Evolutionary conservation across 2,113 vertebrate genomes (phyloP).

Genomic region (Calyptomena viridis): DNA sequence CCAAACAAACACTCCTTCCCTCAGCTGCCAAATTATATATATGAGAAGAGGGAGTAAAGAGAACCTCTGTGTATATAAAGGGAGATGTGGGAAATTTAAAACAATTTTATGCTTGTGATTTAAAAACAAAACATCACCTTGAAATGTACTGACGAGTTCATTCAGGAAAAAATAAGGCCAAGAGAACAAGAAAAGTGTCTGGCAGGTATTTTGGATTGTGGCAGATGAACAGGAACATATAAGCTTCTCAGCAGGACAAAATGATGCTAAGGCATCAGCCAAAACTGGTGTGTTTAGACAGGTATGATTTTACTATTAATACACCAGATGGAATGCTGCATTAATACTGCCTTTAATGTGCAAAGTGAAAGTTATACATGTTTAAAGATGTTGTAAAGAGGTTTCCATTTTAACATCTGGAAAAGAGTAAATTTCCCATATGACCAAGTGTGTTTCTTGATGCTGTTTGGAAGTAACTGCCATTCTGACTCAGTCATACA

Average conservation of each 20-base stretch:
- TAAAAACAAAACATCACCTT: conserved; percentile 38
- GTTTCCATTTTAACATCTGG: not conserved
- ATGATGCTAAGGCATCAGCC: not conserved
- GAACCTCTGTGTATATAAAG: not conserved
- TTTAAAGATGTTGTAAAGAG: not conserved
- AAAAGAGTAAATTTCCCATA: not conserved
- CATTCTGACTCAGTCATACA: not conserved
- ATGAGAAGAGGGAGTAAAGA: not conserved
- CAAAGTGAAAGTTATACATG: not conserved
- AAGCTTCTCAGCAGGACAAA: not conserved
- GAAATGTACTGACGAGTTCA: not conserved
- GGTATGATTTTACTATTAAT: not conserved
- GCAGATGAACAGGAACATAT: not conserved
- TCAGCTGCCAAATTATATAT: not conserved
- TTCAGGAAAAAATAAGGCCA: not conserved
- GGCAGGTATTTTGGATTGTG: not conserved
- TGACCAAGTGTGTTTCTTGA: not conserved
- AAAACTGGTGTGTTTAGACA: conserved; percentile 17
- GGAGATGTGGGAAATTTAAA: conserved; percentile 38
- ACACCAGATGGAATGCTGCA: not conserved
- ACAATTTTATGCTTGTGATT: conserved; percentile 41
- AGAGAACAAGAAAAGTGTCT: not conserved
- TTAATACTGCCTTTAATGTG: not conserved
- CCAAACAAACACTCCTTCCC: not conserved
- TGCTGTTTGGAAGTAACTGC: not conserved